These are phyloP conservation scores for Napeogenes sylphis DNA, from an alignment of 2,888 invertebrate species.

Conservation along the genomic window DNA sequence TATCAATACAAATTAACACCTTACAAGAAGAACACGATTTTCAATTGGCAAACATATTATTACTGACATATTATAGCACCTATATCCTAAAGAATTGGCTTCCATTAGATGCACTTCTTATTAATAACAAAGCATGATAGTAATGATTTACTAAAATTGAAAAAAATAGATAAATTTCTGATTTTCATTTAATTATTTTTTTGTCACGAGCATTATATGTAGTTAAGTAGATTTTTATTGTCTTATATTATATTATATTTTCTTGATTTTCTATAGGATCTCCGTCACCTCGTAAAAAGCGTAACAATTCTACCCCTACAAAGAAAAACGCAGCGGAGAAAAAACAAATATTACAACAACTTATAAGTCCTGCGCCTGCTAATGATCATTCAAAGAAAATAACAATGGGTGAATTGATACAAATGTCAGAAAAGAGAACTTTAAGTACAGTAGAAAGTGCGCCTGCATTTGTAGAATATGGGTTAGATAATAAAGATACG, in stretches of 20 bases:
- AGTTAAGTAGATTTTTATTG: conserved; percentile 44
- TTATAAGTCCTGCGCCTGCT: conserved; percentile 82
- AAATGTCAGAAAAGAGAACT: conserved; percentile 81
- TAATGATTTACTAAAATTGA: conserved; percentile 36
- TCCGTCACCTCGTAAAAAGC: conserved; percentile 86
- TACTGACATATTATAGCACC: conserved; percentile 40
- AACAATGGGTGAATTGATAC: conserved; percentile 85
- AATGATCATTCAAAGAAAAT: conserved; percentile 80
- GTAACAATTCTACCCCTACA: conserved; percentile 87
- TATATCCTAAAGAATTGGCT: conserved; percentile 64
- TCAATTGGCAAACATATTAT: conserved; percentile 35
- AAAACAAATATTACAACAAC: conserved; percentile 86
- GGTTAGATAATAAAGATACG: conserved; percentile 77
- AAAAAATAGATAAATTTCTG: conserved; percentile 35
- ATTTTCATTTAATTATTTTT: conserved; percentile 40
- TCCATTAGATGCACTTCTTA: conserved; percentile 58
- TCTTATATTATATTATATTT: conserved; percentile 31
- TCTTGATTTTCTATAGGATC: conserved; percentile 77
- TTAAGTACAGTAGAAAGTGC: conserved; percentile 70
- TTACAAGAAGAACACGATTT: conserved; percentile 26
- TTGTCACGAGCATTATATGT: conserved; percentile 52
- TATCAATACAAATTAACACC: conserved; percentile 32
- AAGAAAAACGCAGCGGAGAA: conserved; percentile 87
- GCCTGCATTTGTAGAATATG: conserved; percentile 69
- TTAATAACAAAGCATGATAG: conserved; percentile 52